These are phyloP conservation scores for Pocota personata DNA, from an alignment of 2,888 invertebrate genomes.

Conservation along the genomic window DNA sequence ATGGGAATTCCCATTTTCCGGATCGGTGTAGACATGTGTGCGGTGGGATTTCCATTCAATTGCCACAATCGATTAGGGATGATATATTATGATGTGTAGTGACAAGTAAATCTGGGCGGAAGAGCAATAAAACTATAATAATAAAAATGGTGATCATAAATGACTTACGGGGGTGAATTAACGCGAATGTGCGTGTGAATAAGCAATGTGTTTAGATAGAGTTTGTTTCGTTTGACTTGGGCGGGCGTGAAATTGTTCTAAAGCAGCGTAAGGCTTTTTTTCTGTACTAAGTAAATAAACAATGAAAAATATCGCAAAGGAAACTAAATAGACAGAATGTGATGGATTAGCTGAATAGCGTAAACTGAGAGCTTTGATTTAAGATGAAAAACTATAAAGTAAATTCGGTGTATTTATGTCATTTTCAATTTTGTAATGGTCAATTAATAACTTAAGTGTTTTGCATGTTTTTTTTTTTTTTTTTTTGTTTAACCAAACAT, in stretches of 20 bases:
- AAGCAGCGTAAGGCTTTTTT: background rate
- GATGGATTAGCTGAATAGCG: no score
- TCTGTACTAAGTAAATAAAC: slow-evolving; percentile 17
- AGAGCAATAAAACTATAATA: slow-evolving; percentile 59
- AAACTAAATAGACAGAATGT: no score
- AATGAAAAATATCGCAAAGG: background rate
- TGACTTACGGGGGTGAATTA: slow-evolving; percentile 13
- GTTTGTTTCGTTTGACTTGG: slow-evolving; percentile 14
- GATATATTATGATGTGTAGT: slow-evolving; percentile 66
- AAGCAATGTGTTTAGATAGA: slow-evolving; percentile 43
- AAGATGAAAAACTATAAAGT: no score
- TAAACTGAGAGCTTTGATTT: no score
- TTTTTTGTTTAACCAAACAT: no score
- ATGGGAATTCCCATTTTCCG: slow-evolving; percentile 72
- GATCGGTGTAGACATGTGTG: slow-evolving; percentile 24
- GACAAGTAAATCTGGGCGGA: slow-evolving; percentile 67
- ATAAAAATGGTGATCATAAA: slow-evolving; percentile 38
- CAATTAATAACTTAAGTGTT: no score
- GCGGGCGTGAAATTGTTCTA: slow-evolving; percentile 58
- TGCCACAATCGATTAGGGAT: slow-evolving; percentile 63
- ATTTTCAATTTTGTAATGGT: no score
- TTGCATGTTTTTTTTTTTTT: no score
- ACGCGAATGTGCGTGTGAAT: slow-evolving; percentile 18
- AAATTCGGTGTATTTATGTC: no score
- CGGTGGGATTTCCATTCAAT: slow-evolving; percentile 63